Evolutionary conservation across 2,797 vertebrate genomes (phyloP).

Genomic region (Xyrichtys novacula): DNA sequence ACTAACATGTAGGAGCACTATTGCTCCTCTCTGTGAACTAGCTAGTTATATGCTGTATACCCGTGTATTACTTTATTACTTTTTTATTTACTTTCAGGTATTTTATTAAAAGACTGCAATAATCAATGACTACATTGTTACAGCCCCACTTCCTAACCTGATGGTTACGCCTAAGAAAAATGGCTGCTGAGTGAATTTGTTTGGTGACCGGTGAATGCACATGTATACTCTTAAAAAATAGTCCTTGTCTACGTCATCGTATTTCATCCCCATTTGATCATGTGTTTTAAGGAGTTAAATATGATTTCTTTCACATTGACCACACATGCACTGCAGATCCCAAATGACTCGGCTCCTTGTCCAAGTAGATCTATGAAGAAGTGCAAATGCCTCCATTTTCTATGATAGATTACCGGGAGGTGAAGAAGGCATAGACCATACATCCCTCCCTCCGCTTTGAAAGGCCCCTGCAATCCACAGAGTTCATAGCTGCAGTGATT

Average conservation of each 20-base stretch:
- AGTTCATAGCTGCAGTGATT: conserved; percentile 35
- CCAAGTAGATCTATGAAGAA: conserved; percentile 10
- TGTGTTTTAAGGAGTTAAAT: not conserved
- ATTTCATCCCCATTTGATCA: not conserved
- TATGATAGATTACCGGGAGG: conserved; percentile 46
- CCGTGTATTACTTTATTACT: too few relatives aligned
- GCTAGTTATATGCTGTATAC: too few relatives aligned
- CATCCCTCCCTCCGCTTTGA: conserved; percentile 30
- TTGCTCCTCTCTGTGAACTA: too few relatives aligned
- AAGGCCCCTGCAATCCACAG: conserved; percentile 15
- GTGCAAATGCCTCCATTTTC: conserved; percentile 28
- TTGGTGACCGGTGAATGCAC: too few relatives aligned
- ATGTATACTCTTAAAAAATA: not conserved
- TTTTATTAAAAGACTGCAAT: too few relatives aligned
- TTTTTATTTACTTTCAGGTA: too few relatives aligned
- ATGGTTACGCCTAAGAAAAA: too few relatives aligned
- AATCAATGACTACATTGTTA: too few relatives aligned
- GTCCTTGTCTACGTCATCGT: not conserved
- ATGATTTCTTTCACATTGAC: not conserved
- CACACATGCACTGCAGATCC: not conserved
- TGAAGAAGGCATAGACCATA: conserved; percentile 30
- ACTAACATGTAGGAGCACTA: too few relatives aligned
- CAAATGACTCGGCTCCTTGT: not conserved
- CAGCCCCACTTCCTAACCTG: too few relatives aligned
- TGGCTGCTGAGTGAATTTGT: too few relatives aligned